A percentile compares a stretch with the other conserved stretches of the same genome.
These are phyloP conservation scores for Sepioteuthis lessoniana DNA, from an alignment of 2,888 invertebrate genomes.

Conservation along the genomic window DNA sequence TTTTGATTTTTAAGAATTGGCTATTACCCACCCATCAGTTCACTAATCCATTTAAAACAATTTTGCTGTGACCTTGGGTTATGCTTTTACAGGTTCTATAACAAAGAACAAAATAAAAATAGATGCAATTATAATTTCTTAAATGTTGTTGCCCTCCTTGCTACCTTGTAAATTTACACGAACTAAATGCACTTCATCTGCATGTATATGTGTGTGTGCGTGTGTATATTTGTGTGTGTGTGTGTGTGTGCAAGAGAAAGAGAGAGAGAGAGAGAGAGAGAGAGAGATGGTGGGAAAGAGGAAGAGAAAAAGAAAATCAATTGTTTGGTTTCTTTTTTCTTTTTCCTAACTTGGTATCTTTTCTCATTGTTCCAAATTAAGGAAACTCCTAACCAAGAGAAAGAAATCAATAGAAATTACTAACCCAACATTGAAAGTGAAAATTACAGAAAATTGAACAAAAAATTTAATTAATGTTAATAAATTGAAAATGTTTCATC, in stretches of 20 bases:
- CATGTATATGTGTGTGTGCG: too few species aligned
- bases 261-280: too few species aligned
- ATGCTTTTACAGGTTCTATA: background rate
- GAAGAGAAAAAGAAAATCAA: too few species aligned
- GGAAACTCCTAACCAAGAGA: background rate
- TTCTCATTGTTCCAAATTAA: slow-evolving; percentile 10
- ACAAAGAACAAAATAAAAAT: background rate
- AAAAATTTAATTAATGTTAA: background rate
- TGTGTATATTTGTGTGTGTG: too few species aligned
- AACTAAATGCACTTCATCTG: too few species aligned
- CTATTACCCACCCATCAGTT: too few species aligned
- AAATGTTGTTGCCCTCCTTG: background rate
- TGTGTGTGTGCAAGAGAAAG: too few species aligned
- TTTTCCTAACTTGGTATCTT: background rate
- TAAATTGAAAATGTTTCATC: background rate
- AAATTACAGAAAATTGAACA: background rate
- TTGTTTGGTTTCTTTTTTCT: background rate
- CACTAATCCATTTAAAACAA: too few species aligned
- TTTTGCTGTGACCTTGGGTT: background rate
- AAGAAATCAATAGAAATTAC: background rate
- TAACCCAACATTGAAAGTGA: background rate
- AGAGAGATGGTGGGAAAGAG: too few species aligned
- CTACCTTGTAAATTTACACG: background rate
- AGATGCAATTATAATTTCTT: background rate
- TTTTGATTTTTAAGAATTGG: too few species aligned